These are phyloP conservation scores for Crotalus tigris DNA, from an alignment of 2,113 vertebrate genomes.

Conservation along the genomic window DNA sequence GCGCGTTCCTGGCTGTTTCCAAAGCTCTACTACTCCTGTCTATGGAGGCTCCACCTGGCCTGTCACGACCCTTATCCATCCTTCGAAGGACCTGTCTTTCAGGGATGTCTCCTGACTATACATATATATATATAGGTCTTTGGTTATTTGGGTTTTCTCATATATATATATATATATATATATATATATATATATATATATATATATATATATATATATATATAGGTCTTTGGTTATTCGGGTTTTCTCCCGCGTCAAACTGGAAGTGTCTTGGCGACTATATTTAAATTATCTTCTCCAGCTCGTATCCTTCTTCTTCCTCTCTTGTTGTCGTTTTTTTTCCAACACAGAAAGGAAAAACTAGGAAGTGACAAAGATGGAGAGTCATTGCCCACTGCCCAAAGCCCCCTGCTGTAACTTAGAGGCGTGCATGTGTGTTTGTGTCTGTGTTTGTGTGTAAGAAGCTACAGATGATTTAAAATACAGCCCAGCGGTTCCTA, in stretches of 20 bases:
- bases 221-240: too few relatives aligned
- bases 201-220: too few relatives aligned
- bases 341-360: constrained; percentile 12
- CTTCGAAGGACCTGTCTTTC: not conserved
- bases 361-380: constrained; percentile 34
- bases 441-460: not conserved
- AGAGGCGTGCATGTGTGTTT: not conserved
- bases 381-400: constrained; percentile 9
- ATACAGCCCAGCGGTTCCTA: constrained; percentile 25
- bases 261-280: too few relatives aligned
- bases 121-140: too few relatives aligned
- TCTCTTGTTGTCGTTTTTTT: not conserved
- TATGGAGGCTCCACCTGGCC: not conserved
- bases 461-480: not conserved
- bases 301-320: too few relatives aligned
- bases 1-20: not conserved
- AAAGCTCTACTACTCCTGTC: not conserved
- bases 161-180: too few relatives aligned
- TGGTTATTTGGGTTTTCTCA: too few relatives aligned
- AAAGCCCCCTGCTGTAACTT: not conserved
- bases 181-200: too few relatives aligned
- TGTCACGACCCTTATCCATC: not conserved
- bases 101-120: not conserved
- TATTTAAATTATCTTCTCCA: not conserved
- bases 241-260: too few relatives aligned